Conservation (phyloP, 2,888 invertebrate species). For the Cheilosia vulpina region DNA sequence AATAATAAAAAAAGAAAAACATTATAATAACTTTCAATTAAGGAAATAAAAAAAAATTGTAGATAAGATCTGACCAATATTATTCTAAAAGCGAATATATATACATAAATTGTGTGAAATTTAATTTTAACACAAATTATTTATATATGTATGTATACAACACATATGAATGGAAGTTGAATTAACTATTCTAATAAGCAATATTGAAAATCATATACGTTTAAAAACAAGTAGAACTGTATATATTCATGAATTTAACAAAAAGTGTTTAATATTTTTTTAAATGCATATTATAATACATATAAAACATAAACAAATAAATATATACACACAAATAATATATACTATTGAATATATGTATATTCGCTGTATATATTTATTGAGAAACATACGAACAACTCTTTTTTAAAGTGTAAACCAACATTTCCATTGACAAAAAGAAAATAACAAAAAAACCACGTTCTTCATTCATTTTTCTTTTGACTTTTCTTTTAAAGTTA, state of each 20-base stretch:
- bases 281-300: slow-evolving; percentile 73
- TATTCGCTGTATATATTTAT: slow-evolving; percentile 66
- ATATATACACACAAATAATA: slow-evolving; percentile 57
- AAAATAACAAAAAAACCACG: neutral
- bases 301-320: slow-evolving; percentile 56
- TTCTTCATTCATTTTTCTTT: neutral
- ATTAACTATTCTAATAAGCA: slow-evolving; percentile 74
- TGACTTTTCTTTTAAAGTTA: neutral
- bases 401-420: slow-evolving; percentile 14
- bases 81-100: slow-evolving; percentile 74
- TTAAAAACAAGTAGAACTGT: slow-evolving; percentile 59
- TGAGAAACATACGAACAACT: slow-evolving; percentile 25
- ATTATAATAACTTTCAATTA: slow-evolving; percentile 70
- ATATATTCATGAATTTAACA: slow-evolving; percentile 65
- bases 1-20: slow-evolving; percentile 30
- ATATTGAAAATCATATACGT: slow-evolving; percentile 69
- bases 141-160: slow-evolving; percentile 59
- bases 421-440: slow-evolving; percentile 34
- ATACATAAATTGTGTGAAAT: slow-evolving; percentile 68
- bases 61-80: slow-evolving; percentile 77
- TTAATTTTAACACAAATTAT: slow-evolving; percentile 61
- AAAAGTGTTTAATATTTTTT: slow-evolving; percentile 63
- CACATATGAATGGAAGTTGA: slow-evolving; percentile 58
- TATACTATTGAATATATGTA: slow-evolving; percentile 54
- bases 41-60: slow-evolving; percentile 62